phyloP scores from a whole-genome alignment of 2,113 vertebrate species.

The Edolisoma coerulescens region DNA sequence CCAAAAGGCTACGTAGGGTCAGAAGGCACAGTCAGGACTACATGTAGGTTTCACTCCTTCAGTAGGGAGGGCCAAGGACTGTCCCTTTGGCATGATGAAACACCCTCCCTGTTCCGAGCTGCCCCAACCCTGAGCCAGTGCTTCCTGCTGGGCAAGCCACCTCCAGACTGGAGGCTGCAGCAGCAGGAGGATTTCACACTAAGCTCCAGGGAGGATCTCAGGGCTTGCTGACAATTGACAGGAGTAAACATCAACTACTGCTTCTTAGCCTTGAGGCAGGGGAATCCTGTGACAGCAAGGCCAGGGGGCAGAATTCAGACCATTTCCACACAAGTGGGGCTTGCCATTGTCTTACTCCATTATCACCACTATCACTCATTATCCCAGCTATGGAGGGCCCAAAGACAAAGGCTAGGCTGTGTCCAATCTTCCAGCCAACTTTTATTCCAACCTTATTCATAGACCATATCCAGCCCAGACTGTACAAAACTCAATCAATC shows the following conservation, averaged over 20 bases:
- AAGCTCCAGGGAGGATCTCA: not conserved
- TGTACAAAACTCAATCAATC: not conserved
- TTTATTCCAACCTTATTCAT: not conserved
- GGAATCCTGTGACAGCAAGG: not conserved
- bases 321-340: not conserved
- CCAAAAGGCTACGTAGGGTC: not conserved
- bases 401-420: not conserved
- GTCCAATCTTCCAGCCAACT: not conserved
- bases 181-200: not conserved
- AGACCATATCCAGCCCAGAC: not conserved
- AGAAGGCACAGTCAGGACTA: not conserved
- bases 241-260: not conserved
- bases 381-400: not conserved
- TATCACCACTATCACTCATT: not conserved
- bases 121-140: not conserved
- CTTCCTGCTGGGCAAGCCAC: not conserved
- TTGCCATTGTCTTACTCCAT: not conserved
- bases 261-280: not conserved
- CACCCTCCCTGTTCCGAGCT: not conserved
- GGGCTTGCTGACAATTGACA: not conserved
- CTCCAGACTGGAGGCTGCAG: not conserved
- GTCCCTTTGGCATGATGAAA: not conserved
- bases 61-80: not conserved
- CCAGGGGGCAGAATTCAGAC: not conserved
- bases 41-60: not conserved